Conservation (phyloP, 2,113 vertebrate species). For the Gopherus evgoodei region DNA sequence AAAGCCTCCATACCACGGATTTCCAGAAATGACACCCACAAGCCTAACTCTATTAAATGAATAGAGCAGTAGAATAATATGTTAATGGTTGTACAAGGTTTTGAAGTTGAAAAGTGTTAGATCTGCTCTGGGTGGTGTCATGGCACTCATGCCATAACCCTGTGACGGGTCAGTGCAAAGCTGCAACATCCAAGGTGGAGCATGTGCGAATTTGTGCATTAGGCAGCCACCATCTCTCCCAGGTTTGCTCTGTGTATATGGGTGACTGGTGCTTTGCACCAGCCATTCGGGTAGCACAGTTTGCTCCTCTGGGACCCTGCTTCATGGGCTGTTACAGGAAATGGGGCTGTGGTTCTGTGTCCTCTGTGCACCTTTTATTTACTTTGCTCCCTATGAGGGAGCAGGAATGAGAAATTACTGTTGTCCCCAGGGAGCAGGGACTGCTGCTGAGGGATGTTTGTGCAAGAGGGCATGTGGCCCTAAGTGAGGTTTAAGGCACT, state of each 20-base stretch:
- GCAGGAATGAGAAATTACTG: background rate
- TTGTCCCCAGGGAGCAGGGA: background rate
- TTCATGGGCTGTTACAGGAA: background rate
- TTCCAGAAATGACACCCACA: background rate
- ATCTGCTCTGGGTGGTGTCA: background rate
- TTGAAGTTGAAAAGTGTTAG: background rate
- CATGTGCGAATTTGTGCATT: background rate
- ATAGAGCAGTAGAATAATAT: background rate
- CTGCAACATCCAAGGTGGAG: background rate
- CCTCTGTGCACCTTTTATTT: background rate
- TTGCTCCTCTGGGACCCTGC: background rate
- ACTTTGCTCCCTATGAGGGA: too few species aligned
- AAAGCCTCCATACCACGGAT: background rate
- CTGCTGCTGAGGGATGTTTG: background rate
- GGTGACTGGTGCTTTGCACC: background rate
- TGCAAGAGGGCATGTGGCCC: background rate
- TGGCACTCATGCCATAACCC: background rate
- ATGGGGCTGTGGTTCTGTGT: background rate
- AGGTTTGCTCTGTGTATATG: background rate
- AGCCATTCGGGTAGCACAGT: background rate
- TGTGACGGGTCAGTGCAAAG: background rate
- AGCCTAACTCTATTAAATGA: background rate
- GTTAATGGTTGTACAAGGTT: background rate
- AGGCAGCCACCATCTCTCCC: background rate
- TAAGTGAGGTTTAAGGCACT: background rate